Base-by-base conservation (phyloP, 1,140 invertebrate genomes). In the Bombus confusus region DNA sequence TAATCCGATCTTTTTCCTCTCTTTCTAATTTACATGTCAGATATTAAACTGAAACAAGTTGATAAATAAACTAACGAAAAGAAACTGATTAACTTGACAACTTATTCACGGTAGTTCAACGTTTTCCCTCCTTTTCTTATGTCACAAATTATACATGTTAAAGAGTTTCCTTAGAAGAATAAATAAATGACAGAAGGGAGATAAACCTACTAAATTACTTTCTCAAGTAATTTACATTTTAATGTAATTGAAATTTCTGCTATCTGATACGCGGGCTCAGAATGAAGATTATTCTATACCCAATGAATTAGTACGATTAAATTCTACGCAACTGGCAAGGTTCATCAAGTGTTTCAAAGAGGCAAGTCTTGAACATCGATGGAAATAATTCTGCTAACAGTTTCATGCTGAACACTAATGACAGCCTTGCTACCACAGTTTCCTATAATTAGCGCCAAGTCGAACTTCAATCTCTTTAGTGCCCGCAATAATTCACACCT, bases 331-430 rank as follows among this genome's bases (percentile, higher is more conserved):
- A 47, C n/a, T 31, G 12, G 41, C 39, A 2, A 41, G n/a, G n/a
- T 37, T 47, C 28, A 25, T 74, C 28, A 12, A 22, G 37, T 13
- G 4, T 71, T 28, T 39, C 34, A 6, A 10, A 73, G 59, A 62
- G 10, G 52, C 34, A n/a, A 59, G 52, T 59, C 52, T 62, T 62
- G n/a, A 76, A 62, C 74, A 34, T 39, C 74, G 74, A 59, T 76
- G 74, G 15, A 76, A 76, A 76, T 76, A 76, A 76, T 62, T 28
- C 52, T 3, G 34, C 34, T 76, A 59, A 76, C 62, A 59, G 74
- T 76, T 76, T 76, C 52, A 15, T 47, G 74, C 34, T 59, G 34
- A 59, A 59, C 52, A 10, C 47, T 76, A 76, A 76, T 76, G 74
- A 76, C 57, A 76, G 22, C 52, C 52, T 37, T 9, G 74, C 31